These are phyloP conservation scores for Ara ararauna DNA, from an alignment of 2,797 vertebrate genomes.

Conservation along the genomic window DNA sequence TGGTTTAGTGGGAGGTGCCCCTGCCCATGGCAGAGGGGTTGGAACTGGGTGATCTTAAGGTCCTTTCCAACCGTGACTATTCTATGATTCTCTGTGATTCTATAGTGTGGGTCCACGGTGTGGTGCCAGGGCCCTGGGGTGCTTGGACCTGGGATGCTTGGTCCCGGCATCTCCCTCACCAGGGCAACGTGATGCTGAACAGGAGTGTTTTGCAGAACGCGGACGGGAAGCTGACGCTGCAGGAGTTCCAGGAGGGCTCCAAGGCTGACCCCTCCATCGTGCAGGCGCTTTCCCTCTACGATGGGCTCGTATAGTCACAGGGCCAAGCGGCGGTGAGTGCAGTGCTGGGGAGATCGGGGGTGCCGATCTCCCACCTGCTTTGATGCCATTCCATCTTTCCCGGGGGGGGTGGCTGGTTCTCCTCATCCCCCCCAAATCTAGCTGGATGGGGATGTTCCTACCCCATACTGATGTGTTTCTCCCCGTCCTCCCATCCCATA, in stretches of 20 bases:
- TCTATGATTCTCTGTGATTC: too few species aligned
- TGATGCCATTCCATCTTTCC: not conserved
- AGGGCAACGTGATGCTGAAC: rapidly evolving
- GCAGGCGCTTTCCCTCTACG: constrained; percentile 94
- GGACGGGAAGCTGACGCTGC: constrained; percentile 95
- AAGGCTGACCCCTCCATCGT: constrained; percentile 98
- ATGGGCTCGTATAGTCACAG: constrained; percentile 89
- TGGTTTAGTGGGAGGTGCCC: too few species aligned
- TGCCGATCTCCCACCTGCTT: not conserved
- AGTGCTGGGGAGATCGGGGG: rapidly evolving
- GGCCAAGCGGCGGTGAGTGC: constrained; percentile 73
- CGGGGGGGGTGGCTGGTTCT: not conserved
- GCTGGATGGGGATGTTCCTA: not conserved
- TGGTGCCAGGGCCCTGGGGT: not conserved
- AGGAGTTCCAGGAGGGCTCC: constrained; percentile 98
- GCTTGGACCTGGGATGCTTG: not conserved
- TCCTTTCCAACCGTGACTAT: too few species aligned
- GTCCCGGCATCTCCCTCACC: rapidly evolving
- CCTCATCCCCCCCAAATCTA: not conserved
- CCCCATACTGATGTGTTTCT: not conserved
- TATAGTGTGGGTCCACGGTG: not conserved
- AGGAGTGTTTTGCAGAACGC: constrained; percentile 84
- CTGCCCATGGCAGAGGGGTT: too few species aligned
- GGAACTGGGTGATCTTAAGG: too few species aligned
- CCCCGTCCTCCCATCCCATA: not conserved